Evolutionary conservation across 2,888 invertebrate genomes (phyloP).

Genomic region (Pimpla rufipes): DNA sequence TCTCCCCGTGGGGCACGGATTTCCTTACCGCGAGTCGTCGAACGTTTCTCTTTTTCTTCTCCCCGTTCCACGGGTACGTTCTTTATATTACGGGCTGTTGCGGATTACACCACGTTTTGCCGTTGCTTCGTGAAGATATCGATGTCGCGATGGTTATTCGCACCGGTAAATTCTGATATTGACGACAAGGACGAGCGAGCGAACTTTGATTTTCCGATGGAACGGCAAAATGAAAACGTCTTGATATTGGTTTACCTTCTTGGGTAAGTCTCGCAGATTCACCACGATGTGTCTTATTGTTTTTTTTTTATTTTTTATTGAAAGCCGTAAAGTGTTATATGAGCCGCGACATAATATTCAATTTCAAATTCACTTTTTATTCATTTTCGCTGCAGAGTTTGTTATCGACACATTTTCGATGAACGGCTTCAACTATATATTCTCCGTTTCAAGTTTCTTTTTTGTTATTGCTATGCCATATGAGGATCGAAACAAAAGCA

Average conservation of each 20-base stretch:
- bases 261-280: constrained; percentile 9
- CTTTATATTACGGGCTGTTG: constrained; percentile 37
- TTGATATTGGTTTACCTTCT: constrained; percentile 33
- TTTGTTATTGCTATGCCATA: no score
- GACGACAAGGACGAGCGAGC: constrained; percentile 49
- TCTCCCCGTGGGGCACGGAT: constrained; percentile 47
- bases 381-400: no score
- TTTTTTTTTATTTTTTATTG: neutral
- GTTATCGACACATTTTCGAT: no score
- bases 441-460: no score
- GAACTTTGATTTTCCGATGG: constrained; percentile 54
- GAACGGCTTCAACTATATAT: no score
- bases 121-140: constrained; percentile 57
- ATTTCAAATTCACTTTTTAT: neutral
- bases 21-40: constrained; percentile 53
- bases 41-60: constrained; percentile 39
- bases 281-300: constrained; percentile 5
- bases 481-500: no score
- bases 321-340: neutral
- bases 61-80: constrained; percentile 4
- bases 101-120: constrained; percentile 60
- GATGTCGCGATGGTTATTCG: constrained; percentile 57
- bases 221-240: constrained; percentile 33
- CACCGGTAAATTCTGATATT: constrained; percentile 63
- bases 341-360: neutral